Evolutionary conservation across 2,888 invertebrate species (phyloP).

Genomic region (Boloria selene): DNA sequence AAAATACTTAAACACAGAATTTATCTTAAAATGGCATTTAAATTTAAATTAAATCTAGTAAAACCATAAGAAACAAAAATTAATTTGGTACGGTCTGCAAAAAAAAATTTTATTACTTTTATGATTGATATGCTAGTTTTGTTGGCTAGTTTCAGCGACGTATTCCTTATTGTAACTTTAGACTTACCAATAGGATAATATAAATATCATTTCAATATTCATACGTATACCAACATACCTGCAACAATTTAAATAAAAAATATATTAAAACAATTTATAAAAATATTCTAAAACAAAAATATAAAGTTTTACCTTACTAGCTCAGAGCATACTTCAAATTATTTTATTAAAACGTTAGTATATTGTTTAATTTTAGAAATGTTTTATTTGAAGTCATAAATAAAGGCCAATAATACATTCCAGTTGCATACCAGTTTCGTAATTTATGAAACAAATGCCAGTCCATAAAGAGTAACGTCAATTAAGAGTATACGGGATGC

Average conservation of each 20-base stretch:
- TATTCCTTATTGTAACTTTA: not conserved
- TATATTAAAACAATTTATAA: not conserved
- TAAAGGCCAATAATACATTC: slow-evolving; percentile 21
- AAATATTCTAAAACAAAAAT: not conserved
- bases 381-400: slow-evolving; percentile 13
- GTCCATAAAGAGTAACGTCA: slow-evolving; percentile 36
- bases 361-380: slow-evolving; percentile 2
- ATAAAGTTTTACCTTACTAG: too few species aligned
- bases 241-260: slow-evolving; percentile 1
- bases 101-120: too few species aligned
- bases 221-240: slow-evolving; percentile 6
- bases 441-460: slow-evolving; percentile 34
- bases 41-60: too few species aligned
- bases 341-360: too few species aligned
- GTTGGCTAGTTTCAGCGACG: too few species aligned
- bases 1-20: too few species aligned
- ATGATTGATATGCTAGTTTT: too few species aligned
- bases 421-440: slow-evolving; percentile 13
- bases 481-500: slow-evolving; percentile 44
- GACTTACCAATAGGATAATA: slow-evolving; percentile 8
- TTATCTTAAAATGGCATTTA: too few species aligned
- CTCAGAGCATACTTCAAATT: too few species aligned
- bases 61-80: too few species aligned
- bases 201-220: not conserved
- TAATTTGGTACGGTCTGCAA: too few species aligned